Evolutionary conservation across 2,888 invertebrate species (phyloP), one percentile per base, ranked within the genome.

Genomic region (Drosophila setosimentum): DNA sequence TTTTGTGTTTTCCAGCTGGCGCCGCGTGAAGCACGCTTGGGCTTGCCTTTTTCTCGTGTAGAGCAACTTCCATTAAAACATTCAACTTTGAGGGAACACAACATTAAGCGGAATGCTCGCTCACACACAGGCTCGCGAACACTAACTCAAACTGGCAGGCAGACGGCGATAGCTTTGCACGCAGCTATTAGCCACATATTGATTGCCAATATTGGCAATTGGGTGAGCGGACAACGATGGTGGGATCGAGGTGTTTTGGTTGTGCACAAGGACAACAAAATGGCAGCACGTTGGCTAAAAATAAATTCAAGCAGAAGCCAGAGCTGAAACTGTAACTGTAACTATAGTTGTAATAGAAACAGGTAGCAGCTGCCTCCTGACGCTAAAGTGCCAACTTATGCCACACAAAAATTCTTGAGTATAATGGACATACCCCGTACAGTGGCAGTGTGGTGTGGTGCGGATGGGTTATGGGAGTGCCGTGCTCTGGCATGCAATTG

Each of bases 351-450:
- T 55, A 70, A 74, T 63, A 67, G 65, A 72, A 81, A 77, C 87
- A 85, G 87, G 87, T 85, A 89, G 87, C 87, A 87, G 89, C 82
- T 87, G 85, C 82, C 89, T 81, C 72, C 87, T 82, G 85, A 72
- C 78, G 78, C 80, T 83, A 89, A 87, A 87, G 87, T 89, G 89
- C 83, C 89, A 89, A 87, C 89, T 89, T 89, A 89, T 89, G 88
- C 73, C 81, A 71, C 83, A 82, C 78, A 82, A 82, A 85, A 87
- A 87, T 87, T 80, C 88, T 88, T 88, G 87, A 86, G 83, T 83
- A 83, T 88, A 86, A 86, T 88, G 80, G 88, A 70, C 69, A 61
- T 73, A 76, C 63, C 58, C 50, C 67, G 63, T 68, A 72, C 77
- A 55, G 29, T 8, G 35, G 24, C 24, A 35, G 24, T 5, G 21